Evolutionary conservation across 2,797 vertebrate genomes (phyloP).

Genomic region (Erethizon dorsatum): DNA sequence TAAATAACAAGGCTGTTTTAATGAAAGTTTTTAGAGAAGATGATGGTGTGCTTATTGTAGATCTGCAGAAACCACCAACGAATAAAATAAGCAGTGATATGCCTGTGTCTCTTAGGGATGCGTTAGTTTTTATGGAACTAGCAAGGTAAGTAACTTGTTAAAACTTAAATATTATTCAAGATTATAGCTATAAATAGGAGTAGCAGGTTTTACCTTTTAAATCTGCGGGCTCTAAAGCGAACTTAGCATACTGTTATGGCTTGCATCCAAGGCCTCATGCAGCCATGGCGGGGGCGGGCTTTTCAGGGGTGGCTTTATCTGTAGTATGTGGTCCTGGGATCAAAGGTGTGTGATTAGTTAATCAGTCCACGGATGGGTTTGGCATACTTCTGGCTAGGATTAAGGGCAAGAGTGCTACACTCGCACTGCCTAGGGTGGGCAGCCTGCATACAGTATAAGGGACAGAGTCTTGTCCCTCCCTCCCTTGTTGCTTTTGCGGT

Average conservation of each 20-base stretch:
- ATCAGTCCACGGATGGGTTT: background rate
- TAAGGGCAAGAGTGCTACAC: background rate
- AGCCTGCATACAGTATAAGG: background rate
- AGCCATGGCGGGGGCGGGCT: background rate
- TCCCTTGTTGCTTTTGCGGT: background rate
- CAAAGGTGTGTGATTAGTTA: background rate
- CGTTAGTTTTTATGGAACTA: slow-evolving; percentile 90
- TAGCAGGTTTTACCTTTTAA: slow-evolving; percentile 68
- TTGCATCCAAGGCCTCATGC: background rate
- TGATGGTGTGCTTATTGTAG: slow-evolving; percentile 90
- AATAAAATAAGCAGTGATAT: slow-evolving; percentile 88
- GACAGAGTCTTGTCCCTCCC: background rate
- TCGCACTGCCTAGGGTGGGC: background rate
- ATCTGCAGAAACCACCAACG: slow-evolving; percentile 89
- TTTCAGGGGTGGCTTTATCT: background rate
- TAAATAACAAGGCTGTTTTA: slow-evolving; percentile 90
- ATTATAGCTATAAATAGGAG: slow-evolving; percentile 45
- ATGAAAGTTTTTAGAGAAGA: slow-evolving; percentile 90
- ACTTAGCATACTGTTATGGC: background rate
- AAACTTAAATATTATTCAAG: slow-evolving; percentile 53
- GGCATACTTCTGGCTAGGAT: background rate
- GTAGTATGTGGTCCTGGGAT: background rate
- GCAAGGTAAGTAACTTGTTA: slow-evolving; percentile 88
- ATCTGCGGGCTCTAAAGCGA: background rate
- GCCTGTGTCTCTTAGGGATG: slow-evolving; percentile 90